Base-by-base conservation (phyloP, 2,888 invertebrate species). In the Lottia gigantea region DNA sequence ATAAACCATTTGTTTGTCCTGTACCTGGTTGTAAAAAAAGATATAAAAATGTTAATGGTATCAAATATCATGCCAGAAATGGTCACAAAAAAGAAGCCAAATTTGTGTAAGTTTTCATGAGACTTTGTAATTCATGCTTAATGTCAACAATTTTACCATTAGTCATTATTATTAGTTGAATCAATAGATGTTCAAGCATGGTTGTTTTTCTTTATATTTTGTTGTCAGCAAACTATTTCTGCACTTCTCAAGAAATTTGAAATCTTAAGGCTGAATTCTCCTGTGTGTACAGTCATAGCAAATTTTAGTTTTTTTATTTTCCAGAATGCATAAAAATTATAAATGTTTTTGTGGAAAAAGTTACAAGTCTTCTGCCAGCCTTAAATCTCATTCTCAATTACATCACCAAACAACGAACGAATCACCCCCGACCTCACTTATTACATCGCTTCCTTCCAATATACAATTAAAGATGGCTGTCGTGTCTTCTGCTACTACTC, bases 41-140 rank as follows among this genome's bases (percentile, higher is more conserved):
- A 62, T 95, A 95, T 89, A 95, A 95, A 89, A 95, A 95, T 87
- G 93, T 94, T 71, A 95, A 95, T 88, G 95, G 95, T 71, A 94
- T 95, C 84, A 95, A 95, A 86, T 95, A 95, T 88, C 95, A 95
- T 89, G 94, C 94, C 62, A 94, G 94, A 89, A 94, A 95, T 88
- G 94, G 94, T 12, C 95, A 95, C 88, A 94, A 94, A 89, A 94
- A 94, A 88, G 94, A 94, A 83, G 93, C 93, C 88, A 94, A 93
- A 94, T 94, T 87, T 91, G 92, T 71, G 61, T 45, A 64, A 55
- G 46, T 62, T 45, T 46, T 16, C 15, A 25, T 7, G 31, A 40
- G 46, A 31, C n/a, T n/a, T n/a, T 31, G 31, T 2, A 31, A 31
- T 31, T 31, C 31, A n/a, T 31, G 31, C 31, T 31, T 31, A 4